Evolutionary conservation across 2,113 vertebrate genomes (phyloP), one percentile per base, ranked within the genome.

Genomic region (Anarrhichthys ocellatus): DNA sequence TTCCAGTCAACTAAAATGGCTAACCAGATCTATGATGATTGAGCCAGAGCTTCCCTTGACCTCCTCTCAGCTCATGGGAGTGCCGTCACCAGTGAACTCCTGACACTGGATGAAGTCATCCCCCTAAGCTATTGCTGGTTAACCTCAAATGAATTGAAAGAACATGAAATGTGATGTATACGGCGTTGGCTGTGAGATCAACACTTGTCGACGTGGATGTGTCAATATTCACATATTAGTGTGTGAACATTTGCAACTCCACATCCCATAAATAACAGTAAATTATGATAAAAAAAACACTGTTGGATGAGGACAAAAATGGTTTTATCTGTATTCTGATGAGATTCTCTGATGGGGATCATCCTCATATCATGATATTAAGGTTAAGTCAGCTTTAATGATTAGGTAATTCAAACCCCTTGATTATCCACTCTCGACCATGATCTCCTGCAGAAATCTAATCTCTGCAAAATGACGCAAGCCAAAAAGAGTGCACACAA

Each of bases 321-420:
- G 24, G 38, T 54, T 56, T 9, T 0, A 67, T 59, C 64, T 70
- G 52, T 48, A 46, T 77, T 75, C 76, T 36, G 82, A 87, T 82
- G 70, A 66, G 24, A 87, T 85, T 36, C 11, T 38, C 48, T 17
- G 27, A 59, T 29, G 56, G 24, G 72, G 63, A 85, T 85, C 64
- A 91, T 85, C 88, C 70, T 27, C 50, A 59, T 81, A 87, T 83
- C 79, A 91, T 80, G 74, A 89, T 94, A 93, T 93, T 90, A 86
- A 90, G 87, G 92, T 88, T 91, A 90, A 93, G 74, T 89, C 85
- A 78, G 89, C 68, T 88, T 91, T 89, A 82, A 86, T 81, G 88
- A 88, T 90, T 73, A 87, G 65, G 38, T 67, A 64, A 50, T 44
- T 79, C 52, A 59, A 87, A 73, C 84, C 67, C 58, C 76, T 80